Evolutionary conservation across 2,888 invertebrate genomes (phyloP).

Genomic region (Noctua janthina): DNA sequence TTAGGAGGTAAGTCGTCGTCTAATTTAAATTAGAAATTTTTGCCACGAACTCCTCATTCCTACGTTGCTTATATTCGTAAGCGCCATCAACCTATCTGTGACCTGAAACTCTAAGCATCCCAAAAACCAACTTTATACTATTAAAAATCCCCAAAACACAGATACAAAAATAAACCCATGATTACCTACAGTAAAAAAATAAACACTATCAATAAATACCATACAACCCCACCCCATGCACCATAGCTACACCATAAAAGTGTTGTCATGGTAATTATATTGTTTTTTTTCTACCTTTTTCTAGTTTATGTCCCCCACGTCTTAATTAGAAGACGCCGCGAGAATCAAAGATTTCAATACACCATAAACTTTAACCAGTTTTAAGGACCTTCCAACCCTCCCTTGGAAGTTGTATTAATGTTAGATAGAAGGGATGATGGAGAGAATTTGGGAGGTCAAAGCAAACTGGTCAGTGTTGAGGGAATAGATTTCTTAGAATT

Average conservation of each 20-base stretch:
- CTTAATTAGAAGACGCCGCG: slow-evolving; percentile 74
- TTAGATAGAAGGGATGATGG: not conserved
- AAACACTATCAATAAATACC: slow-evolving; percentile 48
- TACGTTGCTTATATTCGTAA: no score
- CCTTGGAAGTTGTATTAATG: not conserved
- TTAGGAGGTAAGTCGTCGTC: no score
- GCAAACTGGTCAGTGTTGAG: slow-evolving; percentile 18
- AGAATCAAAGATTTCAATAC: slow-evolving; percentile 66
- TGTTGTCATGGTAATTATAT: slow-evolving; percentile 72
- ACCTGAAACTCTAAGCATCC: no score
- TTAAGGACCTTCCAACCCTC: slow-evolving; percentile 19
- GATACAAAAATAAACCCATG: slow-evolving; percentile 22
- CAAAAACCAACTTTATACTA: no score
- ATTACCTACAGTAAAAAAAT: slow-evolving; percentile 50
- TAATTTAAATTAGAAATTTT: no score
- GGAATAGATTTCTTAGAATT: slow-evolving; percentile 63
- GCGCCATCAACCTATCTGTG: no score
- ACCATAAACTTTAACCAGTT: slow-evolving; percentile 58
- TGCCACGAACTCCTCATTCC: no score
- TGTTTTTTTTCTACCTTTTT: slow-evolving; percentile 54
- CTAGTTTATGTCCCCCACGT: slow-evolving; percentile 58
- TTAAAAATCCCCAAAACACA: not conserved
- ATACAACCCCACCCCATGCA: slow-evolving; percentile 49
- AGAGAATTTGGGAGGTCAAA: slow-evolving; percentile 13
- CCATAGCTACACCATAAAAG: slow-evolving; percentile 63